Evolutionary conservation across 1,140 invertebrate species (phyloP).

Genomic region (Gonatopus flavifemur): DNA sequence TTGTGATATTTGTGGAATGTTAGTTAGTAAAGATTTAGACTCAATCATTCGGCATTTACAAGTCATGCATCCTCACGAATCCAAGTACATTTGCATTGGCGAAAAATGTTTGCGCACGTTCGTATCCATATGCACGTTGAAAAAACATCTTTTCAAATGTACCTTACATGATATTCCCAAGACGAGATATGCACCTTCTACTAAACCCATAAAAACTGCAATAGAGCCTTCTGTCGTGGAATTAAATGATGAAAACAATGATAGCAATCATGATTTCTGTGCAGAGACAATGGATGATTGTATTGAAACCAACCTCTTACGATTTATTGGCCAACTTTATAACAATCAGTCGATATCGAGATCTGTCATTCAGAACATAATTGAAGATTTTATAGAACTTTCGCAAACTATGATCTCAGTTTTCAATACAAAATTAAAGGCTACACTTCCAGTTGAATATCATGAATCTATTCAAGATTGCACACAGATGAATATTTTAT

Average conservation of each 20-base stretch:
- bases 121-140: neutral
- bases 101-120: neutral
- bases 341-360: neutral
- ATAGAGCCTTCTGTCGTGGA: too few species aligned
- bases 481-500: neutral
- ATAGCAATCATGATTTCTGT: too few species aligned
- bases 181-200: too few species aligned
- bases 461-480: neutral
- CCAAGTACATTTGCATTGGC: neutral
- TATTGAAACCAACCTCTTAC: constrained; percentile 12
- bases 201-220: too few species aligned
- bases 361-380: neutral
- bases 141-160: constrained; percentile 2
- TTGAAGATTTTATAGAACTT: neutral
- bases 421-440: constrained; percentile 2
- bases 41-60: neutral
- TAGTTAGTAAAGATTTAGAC: neutral
- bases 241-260: too few species aligned
- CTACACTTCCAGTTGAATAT: neutral
- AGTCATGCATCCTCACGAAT: neutral
- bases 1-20: neutral
- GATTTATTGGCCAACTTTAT: constrained; percentile 7
- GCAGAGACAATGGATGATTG: too few species aligned
- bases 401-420: neutral
- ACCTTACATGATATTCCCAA: too few species aligned